A percentile compares a stretch with the other conserved stretches of the same genome.
phyloP scores from a whole-genome alignment of 2,113 vertebrate species.

The Colius striatus region DNA sequence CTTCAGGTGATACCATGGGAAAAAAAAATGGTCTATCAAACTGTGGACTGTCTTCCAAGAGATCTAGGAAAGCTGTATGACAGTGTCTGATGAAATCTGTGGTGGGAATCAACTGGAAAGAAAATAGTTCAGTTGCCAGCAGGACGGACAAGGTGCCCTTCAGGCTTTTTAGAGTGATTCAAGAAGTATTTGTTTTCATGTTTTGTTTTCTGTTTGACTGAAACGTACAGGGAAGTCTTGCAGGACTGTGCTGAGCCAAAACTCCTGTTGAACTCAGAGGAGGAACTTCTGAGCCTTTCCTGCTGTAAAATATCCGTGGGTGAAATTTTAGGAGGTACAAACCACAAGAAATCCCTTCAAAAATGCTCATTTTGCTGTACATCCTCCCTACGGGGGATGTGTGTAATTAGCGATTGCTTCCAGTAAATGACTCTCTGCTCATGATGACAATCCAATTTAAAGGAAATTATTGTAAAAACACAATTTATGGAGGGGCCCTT shows the following conservation, averaged over 20 bases:
- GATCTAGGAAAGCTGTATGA: background rate
- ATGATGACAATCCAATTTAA: constrained; percentile 35
- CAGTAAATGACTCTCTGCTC: constrained; percentile 53
- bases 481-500: constrained; percentile 39
- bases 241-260: constrained; percentile 15
- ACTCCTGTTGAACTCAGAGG: background rate
- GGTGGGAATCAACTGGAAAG: background rate
- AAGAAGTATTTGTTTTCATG: constrained; percentile 16
- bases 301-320: background rate
- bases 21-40: background rate
- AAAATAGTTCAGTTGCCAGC: constrained; percentile 15
- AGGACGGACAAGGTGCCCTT: background rate
- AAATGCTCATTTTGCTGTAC: constrained; percentile 13
- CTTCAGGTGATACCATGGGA: background rate
- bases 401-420: constrained; percentile 40
- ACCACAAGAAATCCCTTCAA: background rate
- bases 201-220: constrained; percentile 62
- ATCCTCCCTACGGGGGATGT: constrained; percentile 38
- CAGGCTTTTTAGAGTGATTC: background rate
- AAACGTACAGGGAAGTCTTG: background rate
- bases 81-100: background rate
- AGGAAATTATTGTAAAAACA: constrained; percentile 53
- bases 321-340: background rate
- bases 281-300: background rate
- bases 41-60: background rate